A percentile compares a stretch with the other conserved stretches of the same genome.
These are phyloP conservation scores for Phataginus tricuspis DNA, from an alignment of 2,797 vertebrate species.

Conservation along the genomic window DNA sequence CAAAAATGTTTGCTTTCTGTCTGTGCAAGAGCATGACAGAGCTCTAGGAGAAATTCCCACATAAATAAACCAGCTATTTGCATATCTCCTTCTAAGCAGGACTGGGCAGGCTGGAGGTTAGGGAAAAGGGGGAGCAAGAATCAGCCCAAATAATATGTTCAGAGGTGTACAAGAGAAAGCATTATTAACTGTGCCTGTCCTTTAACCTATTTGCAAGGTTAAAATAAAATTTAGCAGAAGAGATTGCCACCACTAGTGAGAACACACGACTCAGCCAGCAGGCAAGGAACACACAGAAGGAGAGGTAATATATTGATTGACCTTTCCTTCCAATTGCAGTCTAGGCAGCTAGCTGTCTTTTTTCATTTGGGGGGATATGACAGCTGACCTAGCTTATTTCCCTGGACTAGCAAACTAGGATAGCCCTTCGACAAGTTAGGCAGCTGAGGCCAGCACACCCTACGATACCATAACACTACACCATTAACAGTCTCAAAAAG, in stretches of 20 bases:
- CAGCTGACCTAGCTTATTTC: conserved; percentile 68
- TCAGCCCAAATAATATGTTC: not conserved
- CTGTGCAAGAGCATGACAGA: conserved; percentile 45
- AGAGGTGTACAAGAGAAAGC: not conserved
- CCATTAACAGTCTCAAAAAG: not conserved
- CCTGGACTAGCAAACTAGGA: conserved; percentile 19
- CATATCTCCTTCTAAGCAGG: conserved; percentile 41
- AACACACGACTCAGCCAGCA: conserved; percentile 32
- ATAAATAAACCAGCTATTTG: conserved; percentile 33
- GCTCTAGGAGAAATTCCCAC: not conserved
- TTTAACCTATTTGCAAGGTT: conserved; percentile 70
- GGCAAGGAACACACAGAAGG: conserved; percentile 35
- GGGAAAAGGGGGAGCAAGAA: not conserved
- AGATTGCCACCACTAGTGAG: conserved; percentile 47
- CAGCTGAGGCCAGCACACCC: not conserved
- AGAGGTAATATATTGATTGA: conserved; percentile 66
- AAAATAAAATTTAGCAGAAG: conserved; percentile 70
- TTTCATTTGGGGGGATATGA: conserved; percentile 55
- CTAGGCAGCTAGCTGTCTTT: conserved; percentile 69
- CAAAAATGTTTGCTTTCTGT: conserved; percentile 56
- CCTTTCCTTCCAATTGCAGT: conserved; percentile 60
- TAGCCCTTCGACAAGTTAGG: conserved; percentile 44
- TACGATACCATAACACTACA: not conserved
- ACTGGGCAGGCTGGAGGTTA: not conserved
- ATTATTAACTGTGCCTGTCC: conserved; percentile 62